A percentile compares a stretch with the other conserved stretches of the same genome.
phyloP scores from a whole-genome alignment of 2,797 vertebrate species.

The Pampus argenteus region DNA sequence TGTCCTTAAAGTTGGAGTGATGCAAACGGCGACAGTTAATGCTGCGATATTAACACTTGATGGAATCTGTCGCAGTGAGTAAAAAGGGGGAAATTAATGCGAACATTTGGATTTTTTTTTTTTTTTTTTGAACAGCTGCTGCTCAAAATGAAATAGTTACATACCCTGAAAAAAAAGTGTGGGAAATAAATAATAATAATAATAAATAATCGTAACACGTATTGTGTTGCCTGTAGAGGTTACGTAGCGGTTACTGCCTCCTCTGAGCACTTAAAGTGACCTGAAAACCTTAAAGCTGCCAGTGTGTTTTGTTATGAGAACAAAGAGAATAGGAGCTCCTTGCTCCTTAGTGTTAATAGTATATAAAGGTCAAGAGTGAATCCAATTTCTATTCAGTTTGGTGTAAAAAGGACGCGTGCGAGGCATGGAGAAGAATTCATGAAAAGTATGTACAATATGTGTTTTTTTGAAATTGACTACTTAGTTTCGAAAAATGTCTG shows the following conservation, averaged over 20 bases:
- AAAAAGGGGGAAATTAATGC: neutral
- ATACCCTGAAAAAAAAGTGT: neutral
- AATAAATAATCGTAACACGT: neutral
- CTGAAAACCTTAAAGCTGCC: neutral
- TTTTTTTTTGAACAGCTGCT: neutral
- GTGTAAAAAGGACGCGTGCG: neutral
- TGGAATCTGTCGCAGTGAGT: neutral
- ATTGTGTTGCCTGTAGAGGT: constrained; percentile 1
- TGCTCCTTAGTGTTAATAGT: neutral
- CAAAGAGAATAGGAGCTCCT: neutral
- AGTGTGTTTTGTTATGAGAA: neutral
- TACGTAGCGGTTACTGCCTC: neutral
- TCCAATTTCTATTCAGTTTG: neutral
- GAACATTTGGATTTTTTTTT: neutral
- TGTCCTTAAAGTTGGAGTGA: constrained; percentile 22
- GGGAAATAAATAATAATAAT: neutral
- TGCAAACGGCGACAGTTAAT: constrained; percentile 21
- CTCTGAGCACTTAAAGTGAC: neutral
- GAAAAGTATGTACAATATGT: neutral
- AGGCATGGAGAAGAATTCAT: neutral
- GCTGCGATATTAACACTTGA: constrained; percentile 1
- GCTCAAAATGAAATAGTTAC: constrained; percentile 9
- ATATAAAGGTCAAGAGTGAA: neutral
- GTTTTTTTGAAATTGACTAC: neutral
- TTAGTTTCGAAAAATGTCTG: too few species aligned